A percentile compares a stretch with the other conserved stretches of the same genome.
Evolutionary conservation across 2,113 vertebrate genomes (phyloP).

Genomic region (Malurus cyaneus): DNA sequence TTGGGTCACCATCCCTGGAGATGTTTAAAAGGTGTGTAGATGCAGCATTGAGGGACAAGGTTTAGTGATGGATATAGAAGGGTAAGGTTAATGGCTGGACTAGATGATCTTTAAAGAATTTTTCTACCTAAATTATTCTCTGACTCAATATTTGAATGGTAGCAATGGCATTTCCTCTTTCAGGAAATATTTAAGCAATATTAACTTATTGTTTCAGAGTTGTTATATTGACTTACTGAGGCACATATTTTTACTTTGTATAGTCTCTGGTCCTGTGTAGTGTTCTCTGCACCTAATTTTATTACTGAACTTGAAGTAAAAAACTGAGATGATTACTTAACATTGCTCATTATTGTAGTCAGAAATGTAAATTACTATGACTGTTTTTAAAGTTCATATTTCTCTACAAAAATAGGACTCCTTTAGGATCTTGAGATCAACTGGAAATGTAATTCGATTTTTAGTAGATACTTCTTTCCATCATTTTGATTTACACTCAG

Average conservation of each 20-base stretch:
- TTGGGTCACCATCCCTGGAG: background rate
- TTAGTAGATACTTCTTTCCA: background rate
- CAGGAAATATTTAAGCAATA: background rate
- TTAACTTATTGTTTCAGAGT: background rate
- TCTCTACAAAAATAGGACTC: background rate
- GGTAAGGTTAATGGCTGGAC: background rate
- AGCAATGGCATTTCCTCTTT: background rate
- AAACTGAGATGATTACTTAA: background rate
- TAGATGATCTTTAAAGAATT: background rate
- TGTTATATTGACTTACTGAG: background rate
- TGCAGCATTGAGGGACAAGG: background rate
- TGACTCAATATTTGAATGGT: background rate
- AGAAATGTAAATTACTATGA: background rate
- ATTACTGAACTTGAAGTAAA: background rate
- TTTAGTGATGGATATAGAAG: background rate
- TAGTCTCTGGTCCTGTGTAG: background rate
- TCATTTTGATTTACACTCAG: background rate
- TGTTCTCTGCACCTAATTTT: background rate
- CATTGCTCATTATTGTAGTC: background rate
- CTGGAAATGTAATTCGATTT: background rate
- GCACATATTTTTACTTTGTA: background rate
- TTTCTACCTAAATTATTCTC: background rate
- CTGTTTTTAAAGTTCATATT: background rate
- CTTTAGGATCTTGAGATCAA: background rate
- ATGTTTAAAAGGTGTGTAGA: background rate